These are phyloP conservation scores for Ethmia dodecea DNA, from an alignment of 2,888 invertebrate species.

Conservation along the genomic window DNA sequence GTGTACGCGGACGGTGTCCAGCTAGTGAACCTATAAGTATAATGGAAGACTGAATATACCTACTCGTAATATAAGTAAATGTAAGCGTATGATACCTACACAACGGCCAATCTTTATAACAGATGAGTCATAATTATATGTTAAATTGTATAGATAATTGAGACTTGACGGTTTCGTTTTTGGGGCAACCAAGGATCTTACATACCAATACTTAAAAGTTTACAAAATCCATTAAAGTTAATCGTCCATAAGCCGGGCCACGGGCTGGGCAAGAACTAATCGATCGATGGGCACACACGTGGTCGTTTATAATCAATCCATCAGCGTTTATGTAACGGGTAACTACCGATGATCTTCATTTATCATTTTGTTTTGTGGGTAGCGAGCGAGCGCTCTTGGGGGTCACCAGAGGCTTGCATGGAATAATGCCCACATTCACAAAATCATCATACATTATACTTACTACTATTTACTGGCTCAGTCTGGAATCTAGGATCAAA, in stretches of 20 bases:
- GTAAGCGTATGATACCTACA: too few relatives aligned
- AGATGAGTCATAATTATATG: too few relatives aligned
- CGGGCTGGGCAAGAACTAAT: conserved; percentile 65
- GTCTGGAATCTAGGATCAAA: too few relatives aligned
- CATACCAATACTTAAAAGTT: conserved; percentile 57
- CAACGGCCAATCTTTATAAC: too few relatives aligned
- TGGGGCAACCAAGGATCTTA: conserved; percentile 43
- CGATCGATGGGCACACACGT: conserved; percentile 64
- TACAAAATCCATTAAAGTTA: conserved; percentile 70
- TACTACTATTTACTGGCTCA: too few relatives aligned
- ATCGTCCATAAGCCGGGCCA: conserved; percentile 58
- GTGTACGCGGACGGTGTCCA: too few relatives aligned
- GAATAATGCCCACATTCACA: conserved; percentile 49
- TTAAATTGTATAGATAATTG: conserved; percentile 51
- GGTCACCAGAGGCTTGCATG: conserved; percentile 47
- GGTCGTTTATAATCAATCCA: conserved; percentile 73
- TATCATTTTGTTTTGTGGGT: conserved; percentile 74
- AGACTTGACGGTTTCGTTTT: conserved; percentile 45
- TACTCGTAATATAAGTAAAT: too few relatives aligned
- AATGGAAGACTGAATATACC: too few relatives aligned
- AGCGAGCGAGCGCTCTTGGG: conserved; percentile 59
- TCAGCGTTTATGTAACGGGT: conserved; percentile 70
- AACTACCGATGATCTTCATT: conserved; percentile 72
- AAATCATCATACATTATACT: too few relatives aligned
- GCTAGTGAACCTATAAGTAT: too few relatives aligned